These are phyloP conservation scores for Hoplostethus mediterraneus DNA, from an alignment of 2,797 vertebrate species.

Conservation along the genomic window DNA sequence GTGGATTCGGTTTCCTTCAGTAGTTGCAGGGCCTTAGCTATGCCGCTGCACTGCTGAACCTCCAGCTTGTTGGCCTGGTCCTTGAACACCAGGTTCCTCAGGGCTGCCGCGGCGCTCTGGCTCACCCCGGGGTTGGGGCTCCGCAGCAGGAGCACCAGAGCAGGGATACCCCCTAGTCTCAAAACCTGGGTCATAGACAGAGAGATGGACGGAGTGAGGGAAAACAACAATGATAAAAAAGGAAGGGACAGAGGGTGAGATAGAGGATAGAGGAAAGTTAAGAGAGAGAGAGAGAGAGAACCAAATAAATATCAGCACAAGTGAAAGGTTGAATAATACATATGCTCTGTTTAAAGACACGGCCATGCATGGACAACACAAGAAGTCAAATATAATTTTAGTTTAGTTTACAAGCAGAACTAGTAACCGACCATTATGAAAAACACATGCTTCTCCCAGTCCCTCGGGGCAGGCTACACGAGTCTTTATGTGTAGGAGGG, in stretches of 20 bases:
- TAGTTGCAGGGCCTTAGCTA: slow-evolving; percentile 86
- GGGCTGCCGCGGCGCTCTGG: slow-evolving; percentile 87
- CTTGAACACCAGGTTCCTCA: slow-evolving; percentile 93
- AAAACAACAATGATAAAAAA: neutral
- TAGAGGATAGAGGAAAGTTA: neutral
- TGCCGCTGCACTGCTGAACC: slow-evolving; percentile 87
- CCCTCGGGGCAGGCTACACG: slow-evolving; percentile 32
- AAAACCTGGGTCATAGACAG: slow-evolving; percentile 81
- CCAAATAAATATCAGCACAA: neutral
- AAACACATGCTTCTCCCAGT: slow-evolving; percentile 8
- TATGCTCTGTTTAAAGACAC: no score
- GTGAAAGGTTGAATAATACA: no score
- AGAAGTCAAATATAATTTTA: no score
- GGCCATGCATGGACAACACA: neutral
- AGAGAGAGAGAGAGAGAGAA: neutral
- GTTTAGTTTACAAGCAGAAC: neutral
- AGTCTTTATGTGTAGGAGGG: neutral
- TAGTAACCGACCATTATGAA: neutral
- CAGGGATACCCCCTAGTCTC: slow-evolving; percentile 85
- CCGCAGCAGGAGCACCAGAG: slow-evolving; percentile 86
- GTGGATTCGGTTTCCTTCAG: slow-evolving; percentile 84
- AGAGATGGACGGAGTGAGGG: neutral
- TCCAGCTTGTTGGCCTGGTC: slow-evolving; percentile 87
- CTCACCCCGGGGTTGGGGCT: slow-evolving; percentile 84
- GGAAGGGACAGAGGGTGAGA: neutral